Evolutionary conservation across 2,888 invertebrate species (phyloP), one percentile per base, ranked within the genome.

Genomic region (Girardia tigrina): DNA sequence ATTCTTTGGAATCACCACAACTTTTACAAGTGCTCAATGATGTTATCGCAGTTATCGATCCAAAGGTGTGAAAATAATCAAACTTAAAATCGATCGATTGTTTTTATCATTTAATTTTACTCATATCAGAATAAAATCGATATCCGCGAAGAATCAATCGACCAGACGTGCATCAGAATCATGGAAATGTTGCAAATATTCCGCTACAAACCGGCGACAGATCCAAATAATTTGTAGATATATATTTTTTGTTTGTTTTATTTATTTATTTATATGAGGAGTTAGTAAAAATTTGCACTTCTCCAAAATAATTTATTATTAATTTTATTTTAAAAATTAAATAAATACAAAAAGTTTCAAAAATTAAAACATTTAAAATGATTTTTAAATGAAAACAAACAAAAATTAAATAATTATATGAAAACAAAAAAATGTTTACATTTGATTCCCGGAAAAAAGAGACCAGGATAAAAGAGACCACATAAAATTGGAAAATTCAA

Each of bases 1-100:
- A 92, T 85, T 88, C 90, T 2, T 84, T 92, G 77, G 88, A 88
- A 77, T 88, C 89, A 71, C 88, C 89, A 78, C 89, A 90, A 80
- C 85, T 92, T 77, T 83, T 92, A 26, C 91, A 91, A 86, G 86
- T 90, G 78, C 85, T 91, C 26, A 88, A 88, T 79, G 90, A 91
- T 86, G 87, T 90, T n/a, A 85, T 91, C 70, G 87, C 87, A n/a
- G 86, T 87, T 80, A 88, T 90, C 80, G 89, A 89, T 81, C 87
- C 88, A 73, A 88, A 88, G 81, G 86, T 85, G 80, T 77, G 76
- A 42, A n/a, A 29, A n/a, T n/a, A n/a, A n/a, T n/a, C n/a, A n/a
- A n/a, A n/a, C n/a, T n/a, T n/a, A n/a, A n/a, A n/a, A n/a, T n/a
- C n/a, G n/a, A 42, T 42, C 14, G 14, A 42, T 12, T 42, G 42